Evolutionary conservation across 23 tunicate species (phyloP).

Genomic region (Aplidium turbinatum): DNA sequence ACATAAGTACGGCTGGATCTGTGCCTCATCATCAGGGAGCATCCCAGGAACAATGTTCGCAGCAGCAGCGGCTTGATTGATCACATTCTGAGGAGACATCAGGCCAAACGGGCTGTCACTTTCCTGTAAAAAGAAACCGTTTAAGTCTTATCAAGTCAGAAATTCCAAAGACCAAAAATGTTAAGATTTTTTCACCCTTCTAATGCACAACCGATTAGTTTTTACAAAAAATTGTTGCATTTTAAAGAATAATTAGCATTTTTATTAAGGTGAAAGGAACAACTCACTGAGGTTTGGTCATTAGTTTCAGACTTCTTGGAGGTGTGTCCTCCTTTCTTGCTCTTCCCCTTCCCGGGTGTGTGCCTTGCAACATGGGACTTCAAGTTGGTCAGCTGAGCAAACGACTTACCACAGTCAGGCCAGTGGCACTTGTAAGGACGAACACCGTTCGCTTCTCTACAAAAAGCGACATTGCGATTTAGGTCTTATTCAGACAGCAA

Average conservation of each 20-base stretch:
- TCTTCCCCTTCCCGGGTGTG: slow-evolving; percentile 63
- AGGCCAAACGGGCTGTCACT: background rate
- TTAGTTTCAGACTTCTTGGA: slow-evolving; percentile 3
- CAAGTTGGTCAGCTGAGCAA: slow-evolving; percentile 83
- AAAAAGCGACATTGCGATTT: no score
- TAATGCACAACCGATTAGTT: no score
- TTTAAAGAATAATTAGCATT: no score
- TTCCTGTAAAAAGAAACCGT: background rate
- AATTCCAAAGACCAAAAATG: no score
- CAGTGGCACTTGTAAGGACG: slow-evolving; percentile 91
- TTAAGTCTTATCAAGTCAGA: no score
- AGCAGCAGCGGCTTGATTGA: slow-evolving; percentile 97
- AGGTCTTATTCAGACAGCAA: no score
- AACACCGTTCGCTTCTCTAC: slow-evolving; percentile 55
- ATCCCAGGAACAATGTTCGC: slow-evolving; percentile 84
- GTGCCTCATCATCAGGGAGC: slow-evolving; percentile 53
- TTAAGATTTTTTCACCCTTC: no score
- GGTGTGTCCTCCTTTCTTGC: slow-evolving; percentile 11
- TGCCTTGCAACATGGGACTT: slow-evolving; percentile 93
- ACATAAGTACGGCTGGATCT: slow-evolving; percentile 86
- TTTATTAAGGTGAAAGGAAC: no score
- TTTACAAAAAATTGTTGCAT: no score
- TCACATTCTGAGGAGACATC: slow-evolving; percentile 56
- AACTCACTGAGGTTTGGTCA: no score
- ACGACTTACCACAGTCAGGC: slow-evolving; percentile 94